phyloP scores from a whole-genome alignment of 53 echinoderm and acorn worm species.

The Astropecten irregularis region DNA sequence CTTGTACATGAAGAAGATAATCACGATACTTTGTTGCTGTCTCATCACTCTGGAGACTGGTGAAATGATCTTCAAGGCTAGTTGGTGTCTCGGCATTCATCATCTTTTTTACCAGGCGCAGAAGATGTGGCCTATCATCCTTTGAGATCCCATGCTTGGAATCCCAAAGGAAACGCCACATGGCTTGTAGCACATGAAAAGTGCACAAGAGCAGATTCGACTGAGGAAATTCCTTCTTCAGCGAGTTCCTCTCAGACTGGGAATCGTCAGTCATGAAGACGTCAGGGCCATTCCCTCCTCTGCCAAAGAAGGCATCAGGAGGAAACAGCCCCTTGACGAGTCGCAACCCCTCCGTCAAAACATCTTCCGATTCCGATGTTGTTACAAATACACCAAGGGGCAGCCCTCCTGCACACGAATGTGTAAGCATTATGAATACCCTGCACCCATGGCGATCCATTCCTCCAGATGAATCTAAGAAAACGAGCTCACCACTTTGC shows the following conservation, averaged over 20 bases:
- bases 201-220: background rate
- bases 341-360: background rate
- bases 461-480: too few species aligned
- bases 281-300: constrained; percentile 5
- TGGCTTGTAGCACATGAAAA: background rate
- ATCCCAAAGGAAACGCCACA: constrained; percentile 23
- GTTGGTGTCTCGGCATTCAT: constrained; percentile 10
- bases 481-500: too few species aligned
- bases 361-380: background rate
- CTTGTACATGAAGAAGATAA: background rate
- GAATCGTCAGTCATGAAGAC: constrained; percentile 49
- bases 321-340: constrained; percentile 4
- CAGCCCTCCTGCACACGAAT: constrained; percentile 15
- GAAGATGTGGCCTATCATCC: constrained; percentile 20
- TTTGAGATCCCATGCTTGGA: constrained; percentile 13
- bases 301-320: too few species aligned
- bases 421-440: constrained; percentile 28
- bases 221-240: constrained; percentile 2
- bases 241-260: background rate
- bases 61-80: background rate
- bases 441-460: too few species aligned
- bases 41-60: background rate
- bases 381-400: constrained; percentile 34
- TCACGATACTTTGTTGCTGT: background rate
- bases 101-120: constrained; percentile 1